Base-by-base conservation (phyloP, 2,888 invertebrate genomes). In the Diplolepis rosae region DNA sequence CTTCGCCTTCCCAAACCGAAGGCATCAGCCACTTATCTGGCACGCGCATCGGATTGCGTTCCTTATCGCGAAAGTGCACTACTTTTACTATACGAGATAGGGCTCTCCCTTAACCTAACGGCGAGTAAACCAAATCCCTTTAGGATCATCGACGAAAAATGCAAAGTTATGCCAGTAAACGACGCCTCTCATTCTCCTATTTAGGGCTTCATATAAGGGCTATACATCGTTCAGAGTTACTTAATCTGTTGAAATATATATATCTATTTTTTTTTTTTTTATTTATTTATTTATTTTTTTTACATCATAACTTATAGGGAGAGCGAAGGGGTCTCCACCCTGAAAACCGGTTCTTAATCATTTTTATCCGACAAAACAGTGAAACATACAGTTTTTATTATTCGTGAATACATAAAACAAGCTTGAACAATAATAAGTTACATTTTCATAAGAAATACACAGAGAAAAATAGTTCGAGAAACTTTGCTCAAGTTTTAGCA, bases 41-140 rank as follows among this genome's bases (percentile, higher is more conserved):
- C 88, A 89, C 88, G 88, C 88, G 88, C 88, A 89, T 89, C 88
- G 88, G 88, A 89, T 89, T 88, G 87, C 87, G 87, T 86, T 83
- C 82, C 88, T 89, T 89, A 89, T 89, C 88, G 86, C 83, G 71
- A 75, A 77, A 82, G 82, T 86, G 87, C 88, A 87, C 87, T 87
- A 87, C 88, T 88, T 88, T 88, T 86, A 84, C 85, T 80, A 72
- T 73, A 51, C 71, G 71, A 71, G 76, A 75, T 76, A 75, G 75
- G 79, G 76, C 80, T 71, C 79, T 52, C 73, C 28, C 65, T 66
- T 66, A 52, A 71, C 69, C 69, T 68, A 74, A 75, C 77, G 74
- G 73, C 52, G 75, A 77, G 77, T 77, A 79, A 79, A 81, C 80
- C 78, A 77, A 80, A 79, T 82, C 79, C 79, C 78, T 79, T 77